These are phyloP conservation scores for Unio delphinus DNA, from an alignment of 2,888 invertebrate species.

Conservation along the genomic window DNA sequence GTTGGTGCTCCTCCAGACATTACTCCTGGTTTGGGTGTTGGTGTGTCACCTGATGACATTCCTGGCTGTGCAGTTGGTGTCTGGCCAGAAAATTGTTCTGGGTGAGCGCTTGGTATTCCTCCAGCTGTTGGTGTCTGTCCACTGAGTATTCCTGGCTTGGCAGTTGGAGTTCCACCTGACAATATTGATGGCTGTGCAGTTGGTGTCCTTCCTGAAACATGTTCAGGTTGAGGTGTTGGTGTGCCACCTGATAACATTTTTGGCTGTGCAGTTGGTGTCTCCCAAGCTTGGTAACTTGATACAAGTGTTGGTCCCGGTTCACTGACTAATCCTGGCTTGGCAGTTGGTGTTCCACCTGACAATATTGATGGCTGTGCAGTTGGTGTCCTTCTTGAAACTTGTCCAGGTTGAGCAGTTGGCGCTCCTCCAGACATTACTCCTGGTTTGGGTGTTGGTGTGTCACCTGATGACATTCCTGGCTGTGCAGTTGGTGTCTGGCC, in stretches of 20 bases:
- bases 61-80: constrained; percentile 13
- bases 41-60: constrained; percentile 10
- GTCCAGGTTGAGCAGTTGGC: too few relatives aligned
- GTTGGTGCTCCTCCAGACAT: constrained; percentile 26
- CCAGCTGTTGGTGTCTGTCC: constrained; percentile 20
- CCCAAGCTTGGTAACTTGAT: constrained; percentile 4
- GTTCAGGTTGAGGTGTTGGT: background rate
- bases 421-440: too few relatives aligned
- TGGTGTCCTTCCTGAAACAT: constrained; percentile 10
- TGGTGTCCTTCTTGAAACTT: too few relatives aligned
- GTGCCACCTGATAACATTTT: too few relatives aligned
- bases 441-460: too few relatives aligned
- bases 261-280: too few relatives aligned
- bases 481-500: constrained; percentile 18
- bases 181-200: constrained; percentile 31
- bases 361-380: too few relatives aligned
- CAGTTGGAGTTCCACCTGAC: constrained; percentile 18
- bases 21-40: constrained; percentile 25
- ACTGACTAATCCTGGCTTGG: constrained; percentile 13
- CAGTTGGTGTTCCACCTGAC: constrained; percentile 14
- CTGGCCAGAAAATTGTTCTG: constrained; percentile 11
- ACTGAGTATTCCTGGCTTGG: constrained; percentile 5
- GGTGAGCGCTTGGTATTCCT: constrained; percentile 21
- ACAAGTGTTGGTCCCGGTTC: constrained; percentile 3
- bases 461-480: constrained; percentile 12